Percentiles rank a stretch among this genome's conserved stretches.
phyloP scores from a whole-genome alignment of 1,140 invertebrate genomes.

The Palaemon carinicauda region DNA sequence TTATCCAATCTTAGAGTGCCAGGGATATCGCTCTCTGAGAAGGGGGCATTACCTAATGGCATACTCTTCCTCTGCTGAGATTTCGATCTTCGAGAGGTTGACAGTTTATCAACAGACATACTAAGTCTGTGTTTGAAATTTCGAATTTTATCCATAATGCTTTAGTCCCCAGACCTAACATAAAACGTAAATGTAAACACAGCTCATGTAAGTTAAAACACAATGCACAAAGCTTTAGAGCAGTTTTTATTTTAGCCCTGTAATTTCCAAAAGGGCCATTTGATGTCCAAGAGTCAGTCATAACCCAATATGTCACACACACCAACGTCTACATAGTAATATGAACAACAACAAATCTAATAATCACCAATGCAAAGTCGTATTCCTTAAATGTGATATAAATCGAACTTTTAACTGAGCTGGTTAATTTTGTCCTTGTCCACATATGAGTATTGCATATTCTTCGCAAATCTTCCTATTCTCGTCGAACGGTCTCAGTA shows the following conservation, averaged over 20 bases:
- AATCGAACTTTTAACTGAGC: too few species aligned
- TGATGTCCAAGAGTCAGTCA: too few species aligned
- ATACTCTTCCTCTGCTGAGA: constrained; percentile 45
- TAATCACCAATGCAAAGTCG: too few species aligned
- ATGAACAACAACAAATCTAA: too few species aligned
- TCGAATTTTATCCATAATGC: constrained; percentile 52
- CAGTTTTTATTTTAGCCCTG: not conserved
- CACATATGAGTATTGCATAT: too few species aligned
- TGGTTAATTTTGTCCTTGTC: too few species aligned
- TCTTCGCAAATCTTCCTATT: too few species aligned
- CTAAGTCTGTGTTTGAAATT: constrained; percentile 55
- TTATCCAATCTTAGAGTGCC: not conserved
- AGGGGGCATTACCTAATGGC: not conserved
- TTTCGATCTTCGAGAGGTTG: constrained; percentile 41
- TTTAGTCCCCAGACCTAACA: not conserved
- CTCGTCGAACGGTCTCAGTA: too few species aligned
- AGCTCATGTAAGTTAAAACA: not conserved
- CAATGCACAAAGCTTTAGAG: not conserved
- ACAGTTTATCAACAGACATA: constrained; percentile 58
- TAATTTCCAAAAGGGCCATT: too few species aligned
- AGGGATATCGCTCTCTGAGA: constrained; percentile 20
- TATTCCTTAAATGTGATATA: too few species aligned
- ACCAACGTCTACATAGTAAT: too few species aligned
- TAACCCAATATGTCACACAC: too few species aligned
- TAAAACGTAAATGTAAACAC: not conserved